phyloP scores from a whole-genome alignment of 2,797 vertebrate genomes.

The Scolopax rusticola region DNA sequence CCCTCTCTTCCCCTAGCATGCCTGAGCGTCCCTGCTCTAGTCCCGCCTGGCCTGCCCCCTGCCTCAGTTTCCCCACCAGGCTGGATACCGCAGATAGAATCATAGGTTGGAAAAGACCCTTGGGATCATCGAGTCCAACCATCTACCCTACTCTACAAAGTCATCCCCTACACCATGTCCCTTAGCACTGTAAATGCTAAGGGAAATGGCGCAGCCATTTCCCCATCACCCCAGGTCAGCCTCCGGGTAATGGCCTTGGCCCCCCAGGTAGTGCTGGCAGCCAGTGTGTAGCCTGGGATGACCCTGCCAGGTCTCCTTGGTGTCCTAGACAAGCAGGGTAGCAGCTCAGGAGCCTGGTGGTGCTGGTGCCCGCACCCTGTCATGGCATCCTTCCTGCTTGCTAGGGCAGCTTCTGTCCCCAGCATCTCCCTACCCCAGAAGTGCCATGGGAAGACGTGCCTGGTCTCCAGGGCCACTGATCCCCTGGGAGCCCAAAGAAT shows the following conservation, averaged over 20 bases:
- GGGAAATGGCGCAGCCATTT: neutral
- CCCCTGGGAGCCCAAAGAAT: neutral
- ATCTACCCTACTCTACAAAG: too few species aligned
- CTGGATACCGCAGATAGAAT: neutral
- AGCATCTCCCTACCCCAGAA: rapidly evolving
- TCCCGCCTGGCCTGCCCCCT: neutral
- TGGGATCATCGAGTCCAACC: too few species aligned
- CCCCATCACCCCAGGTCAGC: neutral
- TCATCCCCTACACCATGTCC: too few species aligned
- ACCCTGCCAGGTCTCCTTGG: neutral
- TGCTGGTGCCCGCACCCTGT: neutral
- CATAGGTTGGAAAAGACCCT: too few species aligned
- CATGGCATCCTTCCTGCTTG: neutral
- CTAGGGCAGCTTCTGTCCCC: neutral
- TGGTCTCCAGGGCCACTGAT: neutral
- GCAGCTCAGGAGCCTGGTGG: neutral
- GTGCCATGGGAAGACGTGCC: neutral
- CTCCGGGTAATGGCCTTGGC: neutral
- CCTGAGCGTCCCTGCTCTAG: neutral
- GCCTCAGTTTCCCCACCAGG: neutral
- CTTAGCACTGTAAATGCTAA: too few species aligned
- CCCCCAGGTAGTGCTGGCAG: neutral
- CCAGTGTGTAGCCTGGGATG: neutral
- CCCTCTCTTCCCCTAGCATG: neutral
- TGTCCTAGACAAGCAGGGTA: neutral